phyloP scores from a whole-genome alignment of 2,113 vertebrate species.

The Antechinus stuartii region DNA sequence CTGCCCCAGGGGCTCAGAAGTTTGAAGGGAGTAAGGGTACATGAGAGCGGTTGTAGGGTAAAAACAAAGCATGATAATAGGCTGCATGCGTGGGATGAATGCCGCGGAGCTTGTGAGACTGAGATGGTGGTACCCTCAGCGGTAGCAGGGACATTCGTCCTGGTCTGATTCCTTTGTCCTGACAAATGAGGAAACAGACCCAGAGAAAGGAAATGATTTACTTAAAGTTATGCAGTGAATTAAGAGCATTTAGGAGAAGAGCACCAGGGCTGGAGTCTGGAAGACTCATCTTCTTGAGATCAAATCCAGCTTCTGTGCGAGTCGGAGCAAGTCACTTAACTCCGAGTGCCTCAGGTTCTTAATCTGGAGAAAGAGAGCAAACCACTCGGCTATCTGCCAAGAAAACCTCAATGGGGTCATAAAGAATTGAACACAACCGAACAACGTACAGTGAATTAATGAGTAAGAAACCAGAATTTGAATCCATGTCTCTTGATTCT shows the following conservation, averaged over 20 bases:
- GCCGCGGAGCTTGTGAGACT: not conserved
- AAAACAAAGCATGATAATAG: not conserved
- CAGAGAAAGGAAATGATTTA: not conserved
- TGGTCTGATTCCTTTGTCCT: not conserved
- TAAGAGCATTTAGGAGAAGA: not conserved
- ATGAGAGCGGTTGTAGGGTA: not conserved
- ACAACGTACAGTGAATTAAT: not conserved
- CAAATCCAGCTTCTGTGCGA: not conserved
- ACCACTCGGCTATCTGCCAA: not conserved
- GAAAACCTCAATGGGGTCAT: not conserved
- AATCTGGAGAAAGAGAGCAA: not conserved
- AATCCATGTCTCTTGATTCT: not conserved
- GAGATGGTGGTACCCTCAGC: not conserved
- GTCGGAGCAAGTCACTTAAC: not conserved
- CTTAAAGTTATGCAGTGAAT: not conserved
- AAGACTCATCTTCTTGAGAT: not conserved
- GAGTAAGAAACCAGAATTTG: not conserved
- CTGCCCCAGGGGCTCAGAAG: not conserved
- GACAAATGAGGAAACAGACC: not conserved
- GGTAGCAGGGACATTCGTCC: not conserved
- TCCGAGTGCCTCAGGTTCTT: not conserved
- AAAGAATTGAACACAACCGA: not conserved
- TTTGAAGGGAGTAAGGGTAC: not conserved
- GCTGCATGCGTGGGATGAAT: not conserved
- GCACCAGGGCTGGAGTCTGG: not conserved